These are phyloP conservation scores for Cygnus atratus DNA, from an alignment of 2,113 vertebrate species.

Conservation along the genomic window DNA sequence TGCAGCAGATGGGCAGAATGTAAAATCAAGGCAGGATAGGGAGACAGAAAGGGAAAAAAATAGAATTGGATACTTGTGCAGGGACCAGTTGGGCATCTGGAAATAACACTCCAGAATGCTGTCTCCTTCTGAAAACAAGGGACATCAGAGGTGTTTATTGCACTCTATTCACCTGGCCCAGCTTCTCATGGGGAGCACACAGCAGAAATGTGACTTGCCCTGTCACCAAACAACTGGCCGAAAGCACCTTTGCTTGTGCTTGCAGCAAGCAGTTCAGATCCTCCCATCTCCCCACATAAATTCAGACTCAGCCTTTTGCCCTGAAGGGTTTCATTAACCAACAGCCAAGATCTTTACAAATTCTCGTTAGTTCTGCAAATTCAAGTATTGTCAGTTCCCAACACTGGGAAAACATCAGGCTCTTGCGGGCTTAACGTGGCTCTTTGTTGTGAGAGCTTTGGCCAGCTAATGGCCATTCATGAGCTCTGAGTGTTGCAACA, in stretches of 20 bases:
- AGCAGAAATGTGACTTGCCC: neutral
- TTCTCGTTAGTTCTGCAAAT: neutral
- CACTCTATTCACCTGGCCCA: neutral
- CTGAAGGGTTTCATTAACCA: neutral
- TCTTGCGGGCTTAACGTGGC: neutral
- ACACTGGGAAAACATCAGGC: neutral
- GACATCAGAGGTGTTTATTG: neutral
- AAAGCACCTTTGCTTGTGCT: neutral
- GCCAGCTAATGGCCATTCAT: slow-evolving; percentile 28
- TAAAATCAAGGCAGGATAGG: neutral
- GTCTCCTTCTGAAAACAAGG: neutral
- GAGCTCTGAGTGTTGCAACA: neutral
- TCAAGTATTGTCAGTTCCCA: neutral
- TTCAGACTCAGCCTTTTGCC: neutral
- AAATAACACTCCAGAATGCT: neutral
- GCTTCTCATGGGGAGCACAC: neutral
- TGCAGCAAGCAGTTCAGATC: neutral
- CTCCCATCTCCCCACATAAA: neutral
- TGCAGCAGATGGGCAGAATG: neutral
- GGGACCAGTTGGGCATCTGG: neutral
- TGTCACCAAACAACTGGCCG: neutral
- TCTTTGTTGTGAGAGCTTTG: neutral
- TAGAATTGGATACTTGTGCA: neutral
- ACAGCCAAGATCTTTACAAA: neutral
- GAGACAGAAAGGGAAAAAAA: neutral